Evolutionary conservation across 1,140 invertebrate species (phyloP), one percentile per base, ranked within the genome.

Genomic region (Drosophila pandora): DNA sequence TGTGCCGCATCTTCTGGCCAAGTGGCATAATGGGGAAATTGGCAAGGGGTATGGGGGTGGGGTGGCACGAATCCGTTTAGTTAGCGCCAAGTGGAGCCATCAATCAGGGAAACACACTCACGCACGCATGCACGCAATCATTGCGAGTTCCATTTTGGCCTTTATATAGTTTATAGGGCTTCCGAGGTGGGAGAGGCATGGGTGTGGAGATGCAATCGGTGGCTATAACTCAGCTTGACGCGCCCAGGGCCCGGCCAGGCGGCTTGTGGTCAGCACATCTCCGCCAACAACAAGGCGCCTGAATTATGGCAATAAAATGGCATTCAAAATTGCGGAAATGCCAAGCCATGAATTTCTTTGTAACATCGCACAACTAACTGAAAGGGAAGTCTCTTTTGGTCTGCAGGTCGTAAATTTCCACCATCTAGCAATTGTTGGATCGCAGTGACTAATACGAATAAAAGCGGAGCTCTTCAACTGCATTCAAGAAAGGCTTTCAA

Each of bases 31-130:
- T 72, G 67, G 49, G 9, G 68, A 61, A 61, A 50, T 43, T 52
- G 17, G 43, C 48, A 43, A 56, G 49, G 60, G 50, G 58, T 34
- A 32, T 47, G 13, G 2, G 43, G 63, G 48, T 37, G 32, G 54
- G 56, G 5, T 63, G 34, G 12, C 34, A 12, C 4, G 34, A 79
- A 77, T 77, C 73, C 63, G 63, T 85, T 85, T 84, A 80, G 76
- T 73, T 65, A 56, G 73, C 62, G 25, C 68, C 77, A 85, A 84
- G 77, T 84, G 68, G 34, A 69, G 63, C 73, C 77, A 85, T 84
- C 82, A 84, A 85, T 84, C 77, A 85, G 56, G 17, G 23, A 41
- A 60, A 62, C 25, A 58, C 57, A 81, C 43, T 70, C 59, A 77
- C 61, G 61, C 68, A 81, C 68, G 72, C 48, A 72, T 34, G 57